Conservation (phyloP, 2,888 invertebrate species). For the Calliphora vomitoria region DNA sequence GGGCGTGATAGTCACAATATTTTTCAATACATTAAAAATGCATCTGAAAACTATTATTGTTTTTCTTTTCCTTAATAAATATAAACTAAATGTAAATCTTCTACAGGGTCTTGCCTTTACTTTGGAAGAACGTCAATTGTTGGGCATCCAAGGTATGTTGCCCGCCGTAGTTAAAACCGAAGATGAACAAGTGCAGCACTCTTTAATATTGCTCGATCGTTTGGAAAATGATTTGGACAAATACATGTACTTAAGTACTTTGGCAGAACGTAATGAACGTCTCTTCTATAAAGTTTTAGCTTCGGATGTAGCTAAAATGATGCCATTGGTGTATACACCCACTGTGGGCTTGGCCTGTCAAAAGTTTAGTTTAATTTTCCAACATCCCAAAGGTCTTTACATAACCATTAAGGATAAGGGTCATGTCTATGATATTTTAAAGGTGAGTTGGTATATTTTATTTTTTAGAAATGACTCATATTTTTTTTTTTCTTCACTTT, state of each 20-base stretch:
- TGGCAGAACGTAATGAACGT: constrained; percentile 95
- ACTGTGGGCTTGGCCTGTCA: constrained; percentile 99
- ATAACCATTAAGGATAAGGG: constrained; percentile 98
- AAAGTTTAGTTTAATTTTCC: constrained; percentile 96
- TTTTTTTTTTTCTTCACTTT: neutral
- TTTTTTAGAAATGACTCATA: neutral
- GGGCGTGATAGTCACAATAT: no score
- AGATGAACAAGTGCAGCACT: constrained; percentile 94
- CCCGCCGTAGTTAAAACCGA: constrained; percentile 96
- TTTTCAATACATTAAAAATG: no score
- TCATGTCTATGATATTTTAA: constrained; percentile 96
- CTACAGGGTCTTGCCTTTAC: constrained; percentile 97
- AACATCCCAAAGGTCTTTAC: constrained; percentile 96
- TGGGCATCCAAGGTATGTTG: constrained; percentile 98
- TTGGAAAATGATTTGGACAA: constrained; percentile 96
- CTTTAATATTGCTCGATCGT: constrained; percentile 92
- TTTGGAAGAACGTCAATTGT: constrained; percentile 95
- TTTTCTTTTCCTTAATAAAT: no score
- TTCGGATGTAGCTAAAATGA: constrained; percentile 94
- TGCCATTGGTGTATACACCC: constrained; percentile 99
- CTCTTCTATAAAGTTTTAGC: constrained; percentile 96
- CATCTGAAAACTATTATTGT: no score
- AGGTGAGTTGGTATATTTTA: constrained; percentile 87
- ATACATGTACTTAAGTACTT: constrained; percentile 96
- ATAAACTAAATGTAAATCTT: neutral